phyloP scores from a whole-genome alignment of 2,797 vertebrate species.

The Hydrolagus colliei region DNA sequence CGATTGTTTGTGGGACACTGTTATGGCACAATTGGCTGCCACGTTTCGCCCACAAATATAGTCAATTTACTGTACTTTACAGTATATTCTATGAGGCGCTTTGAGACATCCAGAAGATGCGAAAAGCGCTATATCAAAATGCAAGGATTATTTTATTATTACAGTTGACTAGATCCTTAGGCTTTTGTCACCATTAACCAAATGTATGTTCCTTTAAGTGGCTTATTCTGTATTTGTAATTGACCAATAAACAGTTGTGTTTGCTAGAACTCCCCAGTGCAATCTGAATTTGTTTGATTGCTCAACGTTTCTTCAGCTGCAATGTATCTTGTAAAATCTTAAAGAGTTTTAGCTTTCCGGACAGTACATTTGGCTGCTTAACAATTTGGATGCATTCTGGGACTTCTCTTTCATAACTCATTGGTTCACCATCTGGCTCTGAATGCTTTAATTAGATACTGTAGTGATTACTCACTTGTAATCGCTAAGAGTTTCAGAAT shows the following conservation, averaged over 20 bases:
- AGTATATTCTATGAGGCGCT: too few species aligned
- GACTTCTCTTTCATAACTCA: background rate
- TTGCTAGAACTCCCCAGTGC: background rate
- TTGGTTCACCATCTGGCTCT: constrained; percentile 16
- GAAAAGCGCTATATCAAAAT: too few species aligned
- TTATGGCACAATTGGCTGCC: too few species aligned
- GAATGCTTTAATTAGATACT: background rate
- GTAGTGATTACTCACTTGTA: constrained; percentile 6
- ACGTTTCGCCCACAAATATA: too few species aligned
- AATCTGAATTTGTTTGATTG: background rate
- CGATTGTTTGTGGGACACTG: too few species aligned
- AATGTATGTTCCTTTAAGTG: background rate
- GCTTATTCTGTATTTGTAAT: background rate
- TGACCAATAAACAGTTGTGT: background rate
- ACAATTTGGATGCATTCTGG: background rate
- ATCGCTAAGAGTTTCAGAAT: background rate
- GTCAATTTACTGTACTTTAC: too few species aligned
- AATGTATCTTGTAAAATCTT: background rate
- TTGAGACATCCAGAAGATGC: too few species aligned
- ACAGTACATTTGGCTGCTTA: constrained; percentile 11
- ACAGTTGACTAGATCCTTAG: background rate
- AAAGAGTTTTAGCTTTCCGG: background rate
- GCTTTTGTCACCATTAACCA: background rate
- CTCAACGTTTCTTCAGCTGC: background rate
- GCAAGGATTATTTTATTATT: background rate